These are phyloP conservation scores for Coendou prehensilis DNA, from an alignment of 2,797 vertebrate genomes.

Conservation along the genomic window DNA sequence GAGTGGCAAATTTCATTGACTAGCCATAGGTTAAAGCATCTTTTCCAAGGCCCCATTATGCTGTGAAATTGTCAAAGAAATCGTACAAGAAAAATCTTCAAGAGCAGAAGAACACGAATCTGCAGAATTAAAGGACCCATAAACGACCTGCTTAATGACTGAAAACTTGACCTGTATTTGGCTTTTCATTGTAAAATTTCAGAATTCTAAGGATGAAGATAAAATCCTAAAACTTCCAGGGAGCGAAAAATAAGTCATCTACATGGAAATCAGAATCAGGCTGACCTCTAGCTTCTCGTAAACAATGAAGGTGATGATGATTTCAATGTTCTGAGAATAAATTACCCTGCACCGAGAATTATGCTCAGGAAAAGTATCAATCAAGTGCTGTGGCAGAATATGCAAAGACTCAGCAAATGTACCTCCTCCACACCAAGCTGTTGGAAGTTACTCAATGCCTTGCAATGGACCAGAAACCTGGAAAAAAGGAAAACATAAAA, in stretches of 20 bases:
- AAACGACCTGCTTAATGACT: background rate
- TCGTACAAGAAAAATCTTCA: conserved; percentile 1
- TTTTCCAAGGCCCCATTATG: background rate
- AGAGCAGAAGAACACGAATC: background rate
- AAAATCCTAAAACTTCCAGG: conserved; percentile 9
- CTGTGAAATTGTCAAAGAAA: conserved; percentile 26
- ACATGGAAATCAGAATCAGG: background rate
- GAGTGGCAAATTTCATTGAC: background rate
- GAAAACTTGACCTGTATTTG: background rate
- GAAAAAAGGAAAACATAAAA: background rate
- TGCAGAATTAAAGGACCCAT: background rate
- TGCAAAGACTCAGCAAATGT: background rate
- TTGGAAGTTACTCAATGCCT: background rate
- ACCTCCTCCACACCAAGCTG: background rate
- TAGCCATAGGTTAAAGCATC: background rate
- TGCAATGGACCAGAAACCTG: background rate
- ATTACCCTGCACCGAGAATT: background rate
- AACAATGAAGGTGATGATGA: background rate
- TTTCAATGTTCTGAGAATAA: background rate
- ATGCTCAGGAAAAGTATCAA: background rate
- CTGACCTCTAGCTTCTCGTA: background rate
- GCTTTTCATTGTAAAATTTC: background rate
- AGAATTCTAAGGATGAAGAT: conserved; percentile 18
- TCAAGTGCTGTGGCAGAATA: background rate
- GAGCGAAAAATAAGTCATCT: background rate